phyloP scores from a whole-genome alignment of 2,113 vertebrate species.

The Coptodon bakossiorum region DNA sequence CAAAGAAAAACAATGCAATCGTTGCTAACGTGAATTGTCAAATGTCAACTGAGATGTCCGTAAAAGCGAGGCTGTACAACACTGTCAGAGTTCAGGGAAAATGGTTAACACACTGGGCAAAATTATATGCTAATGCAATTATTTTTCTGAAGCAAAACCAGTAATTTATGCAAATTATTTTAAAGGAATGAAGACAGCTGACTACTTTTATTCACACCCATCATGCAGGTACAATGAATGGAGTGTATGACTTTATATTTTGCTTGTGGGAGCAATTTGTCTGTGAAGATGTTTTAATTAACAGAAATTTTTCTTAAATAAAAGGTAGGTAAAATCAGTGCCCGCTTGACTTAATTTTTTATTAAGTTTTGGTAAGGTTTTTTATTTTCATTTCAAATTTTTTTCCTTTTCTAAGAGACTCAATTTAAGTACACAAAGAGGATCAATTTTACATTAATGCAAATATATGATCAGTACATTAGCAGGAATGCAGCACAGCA shows the following conservation, averaged over 20 bases:
- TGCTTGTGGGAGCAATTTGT: background rate
- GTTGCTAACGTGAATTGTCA: background rate
- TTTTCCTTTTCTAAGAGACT: background rate
- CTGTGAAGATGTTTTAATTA: background rate
- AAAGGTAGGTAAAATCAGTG: background rate
- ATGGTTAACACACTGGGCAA: background rate
- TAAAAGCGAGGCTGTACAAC: background rate
- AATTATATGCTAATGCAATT: background rate
- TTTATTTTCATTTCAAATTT: background rate
- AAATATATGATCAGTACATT: background rate
- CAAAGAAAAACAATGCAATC: background rate
- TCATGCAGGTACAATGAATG: background rate
- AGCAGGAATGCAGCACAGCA: background rate
- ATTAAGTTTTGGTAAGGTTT: background rate
- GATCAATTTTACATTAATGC: background rate
- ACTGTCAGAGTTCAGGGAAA: accelerated
- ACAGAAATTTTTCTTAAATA: background rate
- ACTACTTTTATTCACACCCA: background rate
- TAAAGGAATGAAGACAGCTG: background rate
- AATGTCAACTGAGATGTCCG: background rate
- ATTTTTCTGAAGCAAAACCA: background rate
- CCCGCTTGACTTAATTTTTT: background rate
- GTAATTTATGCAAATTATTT: background rate
- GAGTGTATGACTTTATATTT: background rate
- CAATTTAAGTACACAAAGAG: background rate